Conservation (phyloP, 2,113 vertebrate species). For the Piaya cayana region DNA sequence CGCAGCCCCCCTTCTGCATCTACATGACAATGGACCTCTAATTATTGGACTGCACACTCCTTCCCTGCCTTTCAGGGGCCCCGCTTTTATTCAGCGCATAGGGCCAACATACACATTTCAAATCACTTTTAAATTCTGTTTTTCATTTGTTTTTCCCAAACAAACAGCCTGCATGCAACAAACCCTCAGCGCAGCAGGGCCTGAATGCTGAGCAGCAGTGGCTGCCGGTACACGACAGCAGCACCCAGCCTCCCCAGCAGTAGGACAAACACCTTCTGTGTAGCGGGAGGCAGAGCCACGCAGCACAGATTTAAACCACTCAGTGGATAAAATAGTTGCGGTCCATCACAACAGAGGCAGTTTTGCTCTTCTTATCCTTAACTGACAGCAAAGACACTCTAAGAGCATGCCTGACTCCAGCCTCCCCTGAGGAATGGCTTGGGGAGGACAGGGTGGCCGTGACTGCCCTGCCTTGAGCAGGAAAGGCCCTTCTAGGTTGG, state of each 20-base stretch:
- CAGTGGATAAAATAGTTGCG: not conserved
- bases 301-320: not conserved
- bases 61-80: constrained; percentile 35
- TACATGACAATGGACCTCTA: constrained; percentile 47
- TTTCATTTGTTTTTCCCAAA: constrained; percentile 32
- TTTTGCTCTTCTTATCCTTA: not conserved
- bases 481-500: not conserved
- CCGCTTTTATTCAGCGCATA: not conserved
- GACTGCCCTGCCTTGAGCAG: not conserved
- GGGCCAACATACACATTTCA: constrained; percentile 45
- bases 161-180: not conserved
- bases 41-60: constrained; percentile 22
- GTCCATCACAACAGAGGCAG: accelerated
- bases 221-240: not conserved
- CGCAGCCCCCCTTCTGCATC: not conserved
- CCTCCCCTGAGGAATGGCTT: not conserved
- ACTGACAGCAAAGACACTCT: not conserved
- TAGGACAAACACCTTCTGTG: accelerated
- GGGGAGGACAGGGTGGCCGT: not conserved
- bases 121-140: constrained; percentile 40
- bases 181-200: not conserved
- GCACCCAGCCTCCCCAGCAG: accelerated
- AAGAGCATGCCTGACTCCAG: too few relatives aligned
- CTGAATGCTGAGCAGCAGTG: not conserved
- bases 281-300: not conserved